Evolutionary conservation across 2,888 invertebrate genomes (phyloP).

Genomic region (Cheilosia grossa): DNA sequence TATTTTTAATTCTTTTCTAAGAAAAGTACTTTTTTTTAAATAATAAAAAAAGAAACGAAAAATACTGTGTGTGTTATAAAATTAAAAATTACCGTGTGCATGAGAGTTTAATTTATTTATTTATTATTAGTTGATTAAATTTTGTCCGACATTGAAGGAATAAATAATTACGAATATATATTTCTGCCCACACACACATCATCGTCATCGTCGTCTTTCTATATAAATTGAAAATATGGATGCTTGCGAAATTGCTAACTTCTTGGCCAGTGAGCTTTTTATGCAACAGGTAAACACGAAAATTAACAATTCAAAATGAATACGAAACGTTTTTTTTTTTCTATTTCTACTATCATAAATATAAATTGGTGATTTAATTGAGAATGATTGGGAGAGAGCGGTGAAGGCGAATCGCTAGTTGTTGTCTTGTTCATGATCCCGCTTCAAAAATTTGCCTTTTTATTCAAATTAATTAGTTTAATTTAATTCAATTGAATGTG

Average conservation of each 20-base stretch:
- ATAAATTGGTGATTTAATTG: slow-evolving; percentile 63
- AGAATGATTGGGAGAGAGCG: slow-evolving; percentile 36
- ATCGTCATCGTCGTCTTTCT: slow-evolving; percentile 6
- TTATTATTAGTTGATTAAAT: slow-evolving; percentile 52
- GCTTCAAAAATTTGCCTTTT: slow-evolving; percentile 16
- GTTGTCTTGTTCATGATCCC: slow-evolving; percentile 14
- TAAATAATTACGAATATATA: slow-evolving; percentile 19
- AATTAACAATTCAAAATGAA: slow-evolving; percentile 19
- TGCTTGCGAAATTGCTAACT: slow-evolving; percentile 92
- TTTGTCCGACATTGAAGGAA: slow-evolving; percentile 32
- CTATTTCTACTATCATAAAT: slow-evolving; percentile 19
- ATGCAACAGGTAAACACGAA: slow-evolving; percentile 89
- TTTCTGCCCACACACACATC: background rate
- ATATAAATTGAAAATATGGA: slow-evolving; percentile 85
- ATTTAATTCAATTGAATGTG: slow-evolving; percentile 72
- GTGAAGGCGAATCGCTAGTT: background rate
- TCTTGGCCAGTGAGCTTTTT: slow-evolving; percentile 92
- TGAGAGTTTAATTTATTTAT: slow-evolving; percentile 74
- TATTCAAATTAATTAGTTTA: slow-evolving; percentile 71
- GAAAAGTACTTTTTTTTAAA: slow-evolving; percentile 76
- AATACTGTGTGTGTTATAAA: slow-evolving; percentile 70
- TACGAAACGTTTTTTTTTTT: slow-evolving; percentile 11
- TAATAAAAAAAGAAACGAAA: slow-evolving; percentile 56
- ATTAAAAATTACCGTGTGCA: slow-evolving; percentile 62
- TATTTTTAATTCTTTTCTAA: slow-evolving; percentile 77